Conservation (phyloP, 2,113 vertebrate genomes). For the Gymnogyps californianus region DNA sequence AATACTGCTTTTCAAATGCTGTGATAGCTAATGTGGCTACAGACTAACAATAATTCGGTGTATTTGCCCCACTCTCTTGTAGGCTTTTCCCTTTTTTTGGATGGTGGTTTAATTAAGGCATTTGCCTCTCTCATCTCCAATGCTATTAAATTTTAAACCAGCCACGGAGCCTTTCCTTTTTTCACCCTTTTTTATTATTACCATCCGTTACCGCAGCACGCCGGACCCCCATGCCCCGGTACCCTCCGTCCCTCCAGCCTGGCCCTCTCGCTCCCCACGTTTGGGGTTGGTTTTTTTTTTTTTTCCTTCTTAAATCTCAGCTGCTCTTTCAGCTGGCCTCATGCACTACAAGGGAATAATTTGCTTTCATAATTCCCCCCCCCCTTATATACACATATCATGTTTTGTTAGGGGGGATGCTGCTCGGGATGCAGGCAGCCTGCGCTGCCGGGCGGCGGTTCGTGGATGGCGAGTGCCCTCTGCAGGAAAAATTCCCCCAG, state of each 20-base stretch:
- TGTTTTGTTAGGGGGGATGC: background rate
- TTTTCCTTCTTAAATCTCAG: conserved; percentile 38
- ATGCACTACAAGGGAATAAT: conserved; percentile 63
- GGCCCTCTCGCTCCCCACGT: background rate
- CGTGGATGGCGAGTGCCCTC: conserved; percentile 77
- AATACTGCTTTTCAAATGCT: conserved; percentile 25
- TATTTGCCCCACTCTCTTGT: background rate
- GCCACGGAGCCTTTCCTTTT: background rate
- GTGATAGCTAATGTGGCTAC: conserved; percentile 3
- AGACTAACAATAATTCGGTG: background rate
- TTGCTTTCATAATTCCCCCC: conserved; percentile 56
- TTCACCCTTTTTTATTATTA: background rate
- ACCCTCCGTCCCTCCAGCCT: conserved; percentile 15
- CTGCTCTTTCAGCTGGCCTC: conserved; percentile 29
- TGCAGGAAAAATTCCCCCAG: conserved; percentile 58
- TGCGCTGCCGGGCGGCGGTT: background rate
- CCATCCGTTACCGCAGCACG: background rate
- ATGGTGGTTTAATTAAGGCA: conserved; percentile 19
- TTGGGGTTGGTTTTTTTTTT: background rate
- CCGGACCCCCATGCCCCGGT: background rate
- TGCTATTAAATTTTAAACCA: conserved; percentile 59
- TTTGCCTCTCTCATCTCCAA: conserved; percentile 29
- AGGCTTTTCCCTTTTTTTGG: conserved; percentile 1
- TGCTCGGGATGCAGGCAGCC: background rate
- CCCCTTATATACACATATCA: background rate